Evolutionary conservation across 1,140 invertebrate species (phyloP).

Genomic region (Calycopis cecrops): DNA sequence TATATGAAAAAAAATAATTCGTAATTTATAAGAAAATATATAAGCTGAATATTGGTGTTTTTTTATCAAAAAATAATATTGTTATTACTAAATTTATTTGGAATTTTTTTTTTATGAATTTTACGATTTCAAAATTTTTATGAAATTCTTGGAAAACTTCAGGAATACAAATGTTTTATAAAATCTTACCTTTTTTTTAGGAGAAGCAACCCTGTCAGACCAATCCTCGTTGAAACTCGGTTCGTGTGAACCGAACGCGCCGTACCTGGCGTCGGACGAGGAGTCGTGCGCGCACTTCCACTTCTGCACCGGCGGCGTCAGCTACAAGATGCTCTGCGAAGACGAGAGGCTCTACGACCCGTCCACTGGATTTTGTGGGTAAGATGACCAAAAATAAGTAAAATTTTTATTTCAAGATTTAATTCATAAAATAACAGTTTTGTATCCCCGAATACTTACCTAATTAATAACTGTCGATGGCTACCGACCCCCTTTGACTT

Average conservation of each 20-base stretch:
- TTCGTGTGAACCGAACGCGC: constrained; percentile 65
- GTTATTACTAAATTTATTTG: too few relatives aligned
- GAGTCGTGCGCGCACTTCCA: constrained; percentile 81
- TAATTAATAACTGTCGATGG: too few relatives aligned
- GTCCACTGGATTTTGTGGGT: constrained; percentile 72
- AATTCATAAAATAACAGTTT: background rate
- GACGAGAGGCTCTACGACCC: constrained; percentile 74
- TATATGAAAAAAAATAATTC: too few relatives aligned
- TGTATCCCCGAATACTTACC: too few relatives aligned
- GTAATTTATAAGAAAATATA: too few relatives aligned
- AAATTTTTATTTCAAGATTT: background rate
- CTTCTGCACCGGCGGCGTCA: constrained; percentile 79
- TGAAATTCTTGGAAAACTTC: too few relatives aligned
- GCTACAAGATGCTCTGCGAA: constrained; percentile 75
- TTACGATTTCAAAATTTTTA: too few relatives aligned
- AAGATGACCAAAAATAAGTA: constrained; percentile 25
- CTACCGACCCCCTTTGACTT: too few relatives aligned
- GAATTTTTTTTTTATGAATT: too few relatives aligned
- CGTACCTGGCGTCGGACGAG: constrained; percentile 77
- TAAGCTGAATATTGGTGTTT: too few relatives aligned
- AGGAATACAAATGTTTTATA: background rate
- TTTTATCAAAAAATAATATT: too few relatives aligned
- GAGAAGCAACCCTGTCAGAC: constrained; percentile 45
- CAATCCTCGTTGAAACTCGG: constrained; percentile 62
- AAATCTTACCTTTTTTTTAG: constrained; percentile 25